A percentile compares a stretch with the other conserved stretches of the same genome.
phyloP scores from a whole-genome alignment of 2,113 vertebrate genomes.

The Lepus timidus region DNA sequence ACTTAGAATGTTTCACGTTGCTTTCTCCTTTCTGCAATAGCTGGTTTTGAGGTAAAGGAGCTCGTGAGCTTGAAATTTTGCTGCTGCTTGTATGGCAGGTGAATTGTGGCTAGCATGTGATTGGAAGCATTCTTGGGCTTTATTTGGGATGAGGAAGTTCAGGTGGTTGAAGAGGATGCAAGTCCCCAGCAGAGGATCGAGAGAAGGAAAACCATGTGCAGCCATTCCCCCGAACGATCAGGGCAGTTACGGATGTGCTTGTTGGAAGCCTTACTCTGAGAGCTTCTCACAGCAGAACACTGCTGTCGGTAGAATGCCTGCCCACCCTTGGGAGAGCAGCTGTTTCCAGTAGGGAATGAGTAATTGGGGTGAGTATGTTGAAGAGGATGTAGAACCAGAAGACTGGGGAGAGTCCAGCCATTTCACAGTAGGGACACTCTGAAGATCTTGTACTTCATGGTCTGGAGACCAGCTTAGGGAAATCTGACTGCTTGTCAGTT shows the following conservation, averaged over 20 bases:
- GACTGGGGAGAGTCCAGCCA: not conserved
- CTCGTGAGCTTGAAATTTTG: not conserved
- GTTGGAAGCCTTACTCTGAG: slow-evolving; percentile 7
- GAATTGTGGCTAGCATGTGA: slow-evolving; percentile 6
- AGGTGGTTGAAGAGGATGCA: slow-evolving; percentile 6
- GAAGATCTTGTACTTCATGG: not conserved
- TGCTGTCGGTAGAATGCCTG: not conserved
- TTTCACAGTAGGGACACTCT: not conserved
- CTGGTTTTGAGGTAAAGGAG: slow-evolving; percentile 41
- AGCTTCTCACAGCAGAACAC: not conserved
- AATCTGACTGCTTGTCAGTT: not conserved
- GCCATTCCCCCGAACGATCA: not conserved
- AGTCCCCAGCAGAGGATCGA: slow-evolving; percentile 38
- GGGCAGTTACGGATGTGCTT: not conserved
- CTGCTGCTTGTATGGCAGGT: not conserved
- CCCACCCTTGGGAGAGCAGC: not conserved
- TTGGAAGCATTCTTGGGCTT: not conserved
- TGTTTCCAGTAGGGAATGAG: not conserved
- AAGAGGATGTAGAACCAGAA: slow-evolving; percentile 12
- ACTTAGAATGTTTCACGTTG: not conserved
- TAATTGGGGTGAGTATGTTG: not conserved
- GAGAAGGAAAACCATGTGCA: not conserved
- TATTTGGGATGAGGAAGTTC: slow-evolving; percentile 23
- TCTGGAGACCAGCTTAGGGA: not conserved
- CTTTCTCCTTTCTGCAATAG: slow-evolving; percentile 40